Evolutionary conservation across 2,888 invertebrate genomes (phyloP), one percentile per base, ranked within the genome.

Genomic region (Argyra leucocephala): DNA sequence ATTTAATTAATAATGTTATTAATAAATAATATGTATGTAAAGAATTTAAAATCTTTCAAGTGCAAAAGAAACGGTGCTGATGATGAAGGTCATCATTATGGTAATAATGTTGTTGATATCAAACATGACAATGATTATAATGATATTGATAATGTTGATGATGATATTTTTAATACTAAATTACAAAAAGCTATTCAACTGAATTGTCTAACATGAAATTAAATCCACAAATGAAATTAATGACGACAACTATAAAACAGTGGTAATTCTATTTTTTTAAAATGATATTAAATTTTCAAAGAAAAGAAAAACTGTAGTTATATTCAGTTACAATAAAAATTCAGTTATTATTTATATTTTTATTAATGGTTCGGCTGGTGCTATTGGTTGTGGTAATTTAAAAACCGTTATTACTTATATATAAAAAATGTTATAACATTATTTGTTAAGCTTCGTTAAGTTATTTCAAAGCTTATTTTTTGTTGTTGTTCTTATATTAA

Each of bases 111-210:
- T 12, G 5, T 1, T 48, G 18, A 1, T 12, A n/a, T 18, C 18
- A 4, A 48, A 5, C 12, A 15, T 9, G 15, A 12, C 2, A 48
- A 48, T 2, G 4, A 48, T 10, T 3, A 37, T 37, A 12, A 37
- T 18, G 18, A 5, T 31, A 31, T 26, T 26, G 26, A 6, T 26
- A 26, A 26, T 26, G 5, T 26, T 37, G 12, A 15, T 3, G 15
- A 48, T 48, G 48, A 48, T 48, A 48, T 48, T 48, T n/a, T n/a
- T n/a, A n/a, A n/a, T n/a, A n/a, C n/a, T n/a, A 48, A 48, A 18
- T 48, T 48, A 18, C 48, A 18, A 48, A 18, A 1, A 37, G 12
- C 12, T 12, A 48, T 48, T 48, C 18, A 18, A 2, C 48, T 18
- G 15, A n/a, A 5, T 5, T 2, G 18, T 18, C 48, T 48, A n/a